Evolutionary conservation across 2,113 vertebrate genomes (phyloP).

Genomic region (Galemys pyrenaicus): DNA sequence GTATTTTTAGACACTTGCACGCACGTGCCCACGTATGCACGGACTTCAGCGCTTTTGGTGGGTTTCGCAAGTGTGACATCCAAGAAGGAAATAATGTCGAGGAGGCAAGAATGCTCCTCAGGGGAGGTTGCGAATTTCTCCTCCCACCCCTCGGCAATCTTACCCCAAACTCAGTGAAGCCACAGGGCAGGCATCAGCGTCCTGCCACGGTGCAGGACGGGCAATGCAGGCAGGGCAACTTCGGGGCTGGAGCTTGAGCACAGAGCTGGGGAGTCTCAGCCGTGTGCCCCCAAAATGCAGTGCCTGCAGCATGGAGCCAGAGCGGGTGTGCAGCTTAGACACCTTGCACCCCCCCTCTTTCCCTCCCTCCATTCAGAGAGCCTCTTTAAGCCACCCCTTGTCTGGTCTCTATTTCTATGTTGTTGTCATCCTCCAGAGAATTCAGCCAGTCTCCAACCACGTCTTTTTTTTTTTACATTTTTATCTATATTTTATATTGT

Average conservation of each 20-base stretch:
- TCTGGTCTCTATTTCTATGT: rapidly evolving
- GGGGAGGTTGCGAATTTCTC: background rate
- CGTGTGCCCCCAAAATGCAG: rapidly evolving
- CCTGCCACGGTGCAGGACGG: rapidly evolving
- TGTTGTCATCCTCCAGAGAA: background rate
- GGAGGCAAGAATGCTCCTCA: background rate
- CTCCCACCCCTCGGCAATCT: background rate
- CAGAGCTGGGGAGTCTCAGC: background rate
- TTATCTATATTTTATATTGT: too few species aligned
- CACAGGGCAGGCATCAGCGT: rapidly evolving
- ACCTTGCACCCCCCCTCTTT: too few species aligned
- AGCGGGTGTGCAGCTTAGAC: too few species aligned
- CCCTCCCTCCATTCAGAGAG: too few species aligned
- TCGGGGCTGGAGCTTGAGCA: background rate
- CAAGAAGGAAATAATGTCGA: background rate
- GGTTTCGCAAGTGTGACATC: background rate
- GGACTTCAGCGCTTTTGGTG: background rate
- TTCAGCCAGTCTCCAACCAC: rapidly evolving
- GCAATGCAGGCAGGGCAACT: rapidly evolving
- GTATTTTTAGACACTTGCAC: background rate
- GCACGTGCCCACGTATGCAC: rapidly evolving
- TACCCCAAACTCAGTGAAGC: background rate
- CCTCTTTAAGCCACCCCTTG: too few species aligned
- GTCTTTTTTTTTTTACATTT: too few species aligned
- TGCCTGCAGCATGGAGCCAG: too few species aligned